phyloP scores from a whole-genome alignment of 2,888 invertebrate species.

The Macrostomum cliftonense region DNA sequence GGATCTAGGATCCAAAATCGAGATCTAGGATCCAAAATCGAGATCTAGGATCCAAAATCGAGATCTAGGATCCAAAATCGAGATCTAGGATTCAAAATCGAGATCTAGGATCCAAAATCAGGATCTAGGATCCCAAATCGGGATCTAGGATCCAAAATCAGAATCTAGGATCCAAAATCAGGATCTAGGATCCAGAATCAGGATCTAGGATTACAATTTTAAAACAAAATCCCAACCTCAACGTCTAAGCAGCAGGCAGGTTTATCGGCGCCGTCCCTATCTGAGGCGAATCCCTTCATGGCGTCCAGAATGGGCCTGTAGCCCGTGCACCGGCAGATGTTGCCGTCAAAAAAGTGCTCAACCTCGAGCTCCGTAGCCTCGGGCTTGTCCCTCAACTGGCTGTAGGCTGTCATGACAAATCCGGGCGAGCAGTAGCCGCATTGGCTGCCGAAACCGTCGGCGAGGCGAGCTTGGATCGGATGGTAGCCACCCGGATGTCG shows the following conservation, averaged over 20 bases:
- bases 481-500: conserved; percentile 52
- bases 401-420: conserved; percentile 90
- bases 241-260: conserved; percentile 16
- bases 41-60: too few species aligned
- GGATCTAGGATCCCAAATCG: too few species aligned
- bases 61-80: too few species aligned
- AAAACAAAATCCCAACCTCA: conserved; percentile 17
- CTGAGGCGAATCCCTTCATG: conserved; percentile 51
- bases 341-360: conserved; percentile 52
- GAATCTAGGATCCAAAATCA: too few species aligned
- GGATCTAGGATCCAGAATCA: too few species aligned
- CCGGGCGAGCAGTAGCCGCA: conserved; percentile 90
- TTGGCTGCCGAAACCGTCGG: conserved; percentile 75
- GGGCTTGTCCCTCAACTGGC: conserved; percentile 51
- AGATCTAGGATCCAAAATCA: too few species aligned
- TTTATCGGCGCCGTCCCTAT: conserved; percentile 16
- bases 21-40: too few species aligned
- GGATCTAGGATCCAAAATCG: too few species aligned
- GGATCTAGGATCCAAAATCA: too few species aligned
- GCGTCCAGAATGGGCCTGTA: conserved; percentile 48
- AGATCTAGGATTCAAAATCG: too few species aligned
- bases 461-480: conserved; percentile 48
- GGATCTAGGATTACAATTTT: background rate
- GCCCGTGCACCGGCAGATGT: conserved; percentile 52
- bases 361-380: conserved; percentile 47